Base-by-base conservation (phyloP, 2,113 vertebrate genomes). In the Zosterops japonicus region DNA sequence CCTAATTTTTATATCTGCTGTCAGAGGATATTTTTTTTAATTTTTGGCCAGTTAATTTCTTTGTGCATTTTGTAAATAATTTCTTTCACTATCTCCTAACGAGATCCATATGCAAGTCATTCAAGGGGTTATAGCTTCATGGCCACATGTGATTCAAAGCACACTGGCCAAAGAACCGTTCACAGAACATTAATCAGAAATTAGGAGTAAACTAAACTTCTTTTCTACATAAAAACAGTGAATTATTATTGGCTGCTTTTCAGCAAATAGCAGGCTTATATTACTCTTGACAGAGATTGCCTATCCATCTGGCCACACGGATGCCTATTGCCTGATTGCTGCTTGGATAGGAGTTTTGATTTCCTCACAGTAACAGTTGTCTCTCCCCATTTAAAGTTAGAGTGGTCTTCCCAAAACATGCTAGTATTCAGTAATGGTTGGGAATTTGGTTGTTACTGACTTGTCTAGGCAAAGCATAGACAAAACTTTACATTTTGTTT, bases 191-290 rank as follows among this genome's bases (percentile, higher is more conserved):
- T 96, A 95, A 88, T 93, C 95, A 94, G 79, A 91, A 93, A 96
- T 94, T 63, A 94, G 44, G 71, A 94, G 75, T 65, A 93, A 96
- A 90, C 47, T 80, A 53, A 74, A 96, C 36, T 31, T 86, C 44
- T 91, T 79, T 85, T 72, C 50, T 87, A 33, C 47, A 83, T 65
- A 94, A 92, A 96, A 71, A 6, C 68, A 93, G 59, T 59, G 55
- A 46, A 70, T 87, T 95, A 93, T 92, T 92, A 94, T 71, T 95
- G 94, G 72, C 78, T 94, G 70, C 68, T 91, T 83, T 97, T 97
- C 93, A 97, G 91, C n/a, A 93, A 96, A 90, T 78, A 44, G 27
- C 47, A 94, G 92, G 46, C 78, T 95, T 94, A 88, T 83, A 64
- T 90, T 87, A 93, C 50, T 95, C 23, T 89, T 94, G 75, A 96